These are phyloP conservation scores for Calcarius lapponicus DNA, from an alignment of 2,797 vertebrate genomes.

Conservation along the genomic window DNA sequence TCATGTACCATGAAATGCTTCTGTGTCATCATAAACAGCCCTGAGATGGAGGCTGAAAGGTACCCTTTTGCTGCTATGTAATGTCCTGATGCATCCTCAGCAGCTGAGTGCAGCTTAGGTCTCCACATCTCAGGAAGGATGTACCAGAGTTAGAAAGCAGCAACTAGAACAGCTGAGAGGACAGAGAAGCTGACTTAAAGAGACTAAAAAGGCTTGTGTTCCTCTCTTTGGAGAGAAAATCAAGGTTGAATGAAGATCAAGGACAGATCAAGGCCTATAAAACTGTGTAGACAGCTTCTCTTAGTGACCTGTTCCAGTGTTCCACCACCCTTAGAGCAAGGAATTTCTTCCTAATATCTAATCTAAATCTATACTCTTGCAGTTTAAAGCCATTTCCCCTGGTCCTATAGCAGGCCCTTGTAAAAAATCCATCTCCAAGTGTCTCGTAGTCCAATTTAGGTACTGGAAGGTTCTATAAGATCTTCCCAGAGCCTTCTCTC, in stretches of 20 bases:
- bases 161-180: background rate
- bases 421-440: rapidly evolving
- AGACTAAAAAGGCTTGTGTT: background rate
- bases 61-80: rapidly evolving
- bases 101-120: background rate
- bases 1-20: background rate
- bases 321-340: background rate
- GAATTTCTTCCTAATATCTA: background rate
- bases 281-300: background rate
- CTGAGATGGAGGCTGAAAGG: background rate
- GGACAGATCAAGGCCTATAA: background rate
- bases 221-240: background rate
- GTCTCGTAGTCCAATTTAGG: background rate
- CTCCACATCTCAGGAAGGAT: background rate
- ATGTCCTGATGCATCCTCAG: background rate
- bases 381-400: background rate
- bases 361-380: background rate
- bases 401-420: background rate
- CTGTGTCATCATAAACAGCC: background rate
- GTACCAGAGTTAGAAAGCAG: background rate
- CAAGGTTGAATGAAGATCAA: background rate
- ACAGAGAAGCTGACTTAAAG: background rate
- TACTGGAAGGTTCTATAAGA: background rate
- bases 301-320: background rate
- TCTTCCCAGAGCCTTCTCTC: background rate